Base-by-base conservation (phyloP, 2,888 invertebrate species). In the Zeuzera pyrina region DNA sequence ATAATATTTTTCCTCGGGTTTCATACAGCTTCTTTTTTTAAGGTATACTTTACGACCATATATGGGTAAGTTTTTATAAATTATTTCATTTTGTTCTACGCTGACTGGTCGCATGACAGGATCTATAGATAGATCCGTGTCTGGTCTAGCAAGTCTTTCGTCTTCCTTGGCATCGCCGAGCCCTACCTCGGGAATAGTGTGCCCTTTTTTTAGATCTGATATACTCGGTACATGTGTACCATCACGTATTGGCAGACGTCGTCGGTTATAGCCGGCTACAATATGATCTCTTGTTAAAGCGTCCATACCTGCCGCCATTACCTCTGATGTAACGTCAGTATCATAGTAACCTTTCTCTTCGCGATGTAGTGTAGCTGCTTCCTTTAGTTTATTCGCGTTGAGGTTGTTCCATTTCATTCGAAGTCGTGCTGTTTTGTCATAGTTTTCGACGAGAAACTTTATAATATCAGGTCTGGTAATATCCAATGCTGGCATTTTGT, bases 41-140 rank as follows among this genome's bases (percentile, higher is more conserved):
- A 68, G 41, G 41, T 69, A 69, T 2, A 41, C 56, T 30, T 38
- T 15, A 2, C 66, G 50, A 0, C 69, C 69, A 36, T 43, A 61
- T 3, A 24, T 15, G 2, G 68, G 66, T 13, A 54, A 39, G n/a
- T 47, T 47, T 42, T 64, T 56, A 41, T 60, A 62, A 5, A 67
- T 36, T 15, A 67, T 53, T 16, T 44, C 30, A 2, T 31, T 48
- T 14, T 54, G 44, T 15, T 57, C 38, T 3, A 54, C 45, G 10
- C 54, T 42, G 2, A 68, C 36, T 1, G 59, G 60, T 3, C 63
- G 45, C 66, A 68, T 68, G 16, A 54, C 30, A 2, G 68, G 65
- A 30, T 58, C 61, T 2, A 34, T 12, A 5, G 32, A 43, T 1
- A 52, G 39, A 33, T 63, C 60, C 1, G 47, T 53, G 29, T 59